Conservation (phyloP, 2,113 vertebrate species). For the Pangasianodon gigas region DNA sequence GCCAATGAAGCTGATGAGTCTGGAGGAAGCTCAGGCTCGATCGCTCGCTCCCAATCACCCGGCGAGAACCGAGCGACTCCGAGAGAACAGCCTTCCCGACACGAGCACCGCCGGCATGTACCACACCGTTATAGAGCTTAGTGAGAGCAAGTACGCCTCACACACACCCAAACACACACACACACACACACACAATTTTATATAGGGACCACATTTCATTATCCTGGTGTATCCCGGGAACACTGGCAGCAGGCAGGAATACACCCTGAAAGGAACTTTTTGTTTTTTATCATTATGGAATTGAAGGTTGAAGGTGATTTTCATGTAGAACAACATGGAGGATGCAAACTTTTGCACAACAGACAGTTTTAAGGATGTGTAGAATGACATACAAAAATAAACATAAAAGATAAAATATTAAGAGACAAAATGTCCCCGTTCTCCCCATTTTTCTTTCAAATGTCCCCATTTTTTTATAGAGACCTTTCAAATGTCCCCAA, state of each 20-base stretch:
- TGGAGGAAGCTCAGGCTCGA: constrained; percentile 94
- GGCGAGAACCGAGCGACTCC: constrained; percentile 81
- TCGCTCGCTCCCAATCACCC: constrained; percentile 87
- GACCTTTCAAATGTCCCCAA: background rate
- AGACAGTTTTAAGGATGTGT: background rate
- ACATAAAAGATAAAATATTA: background rate
- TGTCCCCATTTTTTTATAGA: background rate
- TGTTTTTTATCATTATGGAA: background rate
- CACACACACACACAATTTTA: background rate
- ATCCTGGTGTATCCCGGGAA: background rate
- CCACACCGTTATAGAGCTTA: constrained; percentile 92
- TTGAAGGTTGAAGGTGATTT: background rate
- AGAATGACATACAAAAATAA: background rate
- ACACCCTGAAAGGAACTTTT: background rate
- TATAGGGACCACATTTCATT: background rate
- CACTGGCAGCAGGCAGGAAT: background rate
- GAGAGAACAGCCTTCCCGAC: constrained; percentile 91
- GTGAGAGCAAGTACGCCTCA: constrained; percentile 85
- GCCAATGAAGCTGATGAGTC: constrained; percentile 94
- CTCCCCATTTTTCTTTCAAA: background rate
- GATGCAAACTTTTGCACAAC: background rate
- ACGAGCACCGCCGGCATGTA: constrained; percentile 85
- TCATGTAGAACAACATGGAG: background rate
- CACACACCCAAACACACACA: background rate
- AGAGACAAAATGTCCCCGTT: background rate